Conservation (phyloP, 1,140 invertebrate genomes). For the Leptopilina boulardi region DNA sequence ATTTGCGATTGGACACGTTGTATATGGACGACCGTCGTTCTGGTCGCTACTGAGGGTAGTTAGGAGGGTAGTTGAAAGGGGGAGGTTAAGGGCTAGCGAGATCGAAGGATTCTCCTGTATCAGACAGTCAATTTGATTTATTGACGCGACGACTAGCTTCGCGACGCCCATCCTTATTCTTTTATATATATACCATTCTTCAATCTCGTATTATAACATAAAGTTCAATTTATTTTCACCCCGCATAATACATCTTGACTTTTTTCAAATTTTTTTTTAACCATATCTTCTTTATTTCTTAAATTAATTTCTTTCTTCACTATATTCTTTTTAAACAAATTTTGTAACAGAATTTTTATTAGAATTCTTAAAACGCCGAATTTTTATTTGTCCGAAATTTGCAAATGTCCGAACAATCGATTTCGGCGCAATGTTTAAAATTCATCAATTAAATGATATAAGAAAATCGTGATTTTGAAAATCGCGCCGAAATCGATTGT, state of each 20-base stretch:
- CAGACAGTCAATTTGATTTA: slow-evolving; percentile 71
- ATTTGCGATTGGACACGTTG: slow-evolving; percentile 72
- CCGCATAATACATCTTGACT: not conserved
- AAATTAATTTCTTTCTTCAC: too few species aligned
- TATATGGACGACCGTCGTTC: slow-evolving; percentile 58
- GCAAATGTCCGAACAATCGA: too few species aligned
- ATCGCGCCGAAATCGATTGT: too few species aligned
- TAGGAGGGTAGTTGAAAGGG: slow-evolving; percentile 41
- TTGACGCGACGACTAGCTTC: slow-evolving; percentile 62
- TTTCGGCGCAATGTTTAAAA: too few species aligned
- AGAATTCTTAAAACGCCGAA: too few species aligned
- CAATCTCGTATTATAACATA: slow-evolving; percentile 48
- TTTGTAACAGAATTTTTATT: too few species aligned
- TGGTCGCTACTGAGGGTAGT: slow-evolving; percentile 52
- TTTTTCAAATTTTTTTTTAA: too few species aligned
- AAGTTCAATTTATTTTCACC: slow-evolving; percentile 56
- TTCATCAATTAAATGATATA: too few species aligned
- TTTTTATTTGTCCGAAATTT: too few species aligned
- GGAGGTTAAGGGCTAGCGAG: slow-evolving; percentile 37
- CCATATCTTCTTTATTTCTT: too few species aligned
- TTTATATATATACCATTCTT: slow-evolving; percentile 54
- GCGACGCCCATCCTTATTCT: slow-evolving; percentile 54
- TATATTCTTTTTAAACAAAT: too few species aligned
- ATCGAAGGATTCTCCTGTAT: slow-evolving; percentile 59
- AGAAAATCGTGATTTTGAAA: too few species aligned